A percentile compares a stretch with the other conserved stretches of the same genome.
These are phyloP conservation scores for Phodopus roborovskii DNA, from an alignment of 2,113 vertebrate species.

Conservation along the genomic window DNA sequence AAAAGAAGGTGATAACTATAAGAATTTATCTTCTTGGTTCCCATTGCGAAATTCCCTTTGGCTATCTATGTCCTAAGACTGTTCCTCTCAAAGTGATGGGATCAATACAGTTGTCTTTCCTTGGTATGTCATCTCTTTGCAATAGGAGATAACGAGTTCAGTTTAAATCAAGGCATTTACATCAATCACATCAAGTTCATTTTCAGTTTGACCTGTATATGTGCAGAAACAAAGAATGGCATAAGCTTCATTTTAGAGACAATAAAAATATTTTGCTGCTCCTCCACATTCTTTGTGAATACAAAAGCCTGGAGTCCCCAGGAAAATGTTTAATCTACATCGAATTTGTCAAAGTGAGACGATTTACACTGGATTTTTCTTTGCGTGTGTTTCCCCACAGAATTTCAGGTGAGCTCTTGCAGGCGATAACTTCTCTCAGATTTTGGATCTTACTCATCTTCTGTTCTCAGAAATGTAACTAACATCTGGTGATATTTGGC, in stretches of 20 bases:
- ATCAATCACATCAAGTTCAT: not conserved
- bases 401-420: slow-evolving; percentile 69
- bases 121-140: not conserved
- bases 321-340: not conserved
- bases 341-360: slow-evolving; percentile 16
- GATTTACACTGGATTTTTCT: not conserved
- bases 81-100: not conserved
- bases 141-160: not conserved
- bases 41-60: not conserved
- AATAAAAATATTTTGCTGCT: not conserved
- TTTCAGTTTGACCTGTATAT: not conserved
- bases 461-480: slow-evolving; percentile 59
- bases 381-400: not conserved
- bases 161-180: not conserved
- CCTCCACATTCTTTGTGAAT: not conserved
- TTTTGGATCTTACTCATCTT: slow-evolving; percentile 72
- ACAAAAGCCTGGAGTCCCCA: not conserved
- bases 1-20: not conserved
- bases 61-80: not conserved
- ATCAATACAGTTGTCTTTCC: not conserved
- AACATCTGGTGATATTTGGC: slow-evolving; percentile 78
- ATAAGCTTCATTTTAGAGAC: not conserved
- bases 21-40: not conserved
- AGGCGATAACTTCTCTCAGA: slow-evolving; percentile 28
- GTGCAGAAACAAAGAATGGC: not conserved